Evolutionary conservation across 92 coral and sea anemone genomes (phyloP), one percentile per base, ranked within the genome.

Genomic region (Paragorgia papillata): DNA sequence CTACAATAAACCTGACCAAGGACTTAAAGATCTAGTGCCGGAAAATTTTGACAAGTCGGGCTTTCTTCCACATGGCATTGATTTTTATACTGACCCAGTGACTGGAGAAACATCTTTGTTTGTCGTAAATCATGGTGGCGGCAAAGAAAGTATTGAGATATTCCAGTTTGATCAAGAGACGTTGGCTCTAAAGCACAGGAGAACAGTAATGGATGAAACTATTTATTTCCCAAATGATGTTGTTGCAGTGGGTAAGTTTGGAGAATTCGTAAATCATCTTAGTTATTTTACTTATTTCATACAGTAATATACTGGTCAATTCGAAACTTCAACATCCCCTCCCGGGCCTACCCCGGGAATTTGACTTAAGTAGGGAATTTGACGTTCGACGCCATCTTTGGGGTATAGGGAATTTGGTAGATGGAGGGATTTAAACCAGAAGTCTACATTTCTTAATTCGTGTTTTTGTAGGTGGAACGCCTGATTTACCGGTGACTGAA

Each of bases 41-140:
- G 65, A 57, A n/a, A 57, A 62, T 28, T 82, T 82, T 82, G 78
- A 82, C 29, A 73, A 39, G 46, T 64, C 77, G 18, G 82, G 32
- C 66, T 75, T 82, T 56, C 41, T 65, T 27, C 86, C 86, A 0
- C 86, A 82, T 64, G 86, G 86, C 20, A 75, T 82, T 57, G 80
- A 73, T 57, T 40, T 75, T 3, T 75, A 64, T 34, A 57, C 69
- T 39, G 86, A 82, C 30, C 86, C 86, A 32, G 29, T 41, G 54
- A 65, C 82, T 22, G 44, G 66, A 65, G 74, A 65, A 46, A 54
- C 65, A 21, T 62, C 50, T 61, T 62, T 82, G 43, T 82, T 82
- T 82, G 86, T 82, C 53, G 69, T 82, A 44, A 82, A 75, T 55
- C 86, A 82, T 66, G 80, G 56, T 22, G 41, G 24, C 20, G 54